phyloP scores from a whole-genome alignment of 2,888 invertebrate species.

The Chaetoderma sp. region DNA sequence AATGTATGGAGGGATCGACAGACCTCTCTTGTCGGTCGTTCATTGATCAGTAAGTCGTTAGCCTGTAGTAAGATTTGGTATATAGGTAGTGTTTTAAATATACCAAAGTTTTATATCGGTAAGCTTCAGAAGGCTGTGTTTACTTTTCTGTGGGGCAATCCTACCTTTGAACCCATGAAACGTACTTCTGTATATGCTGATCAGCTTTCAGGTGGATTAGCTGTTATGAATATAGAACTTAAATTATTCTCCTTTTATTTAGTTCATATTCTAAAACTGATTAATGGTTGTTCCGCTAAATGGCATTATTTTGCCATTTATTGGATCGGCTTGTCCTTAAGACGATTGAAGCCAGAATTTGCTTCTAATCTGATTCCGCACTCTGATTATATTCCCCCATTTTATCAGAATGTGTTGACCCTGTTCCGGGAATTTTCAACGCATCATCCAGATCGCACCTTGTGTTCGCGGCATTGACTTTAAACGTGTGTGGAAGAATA shows the following conservation, averaged over 20 bases:
- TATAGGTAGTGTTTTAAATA: not conserved
- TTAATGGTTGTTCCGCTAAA: conserved; percentile 7
- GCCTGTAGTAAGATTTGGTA: conserved; percentile 13
- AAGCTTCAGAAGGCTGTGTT: not conserved
- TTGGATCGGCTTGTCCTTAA: not conserved
- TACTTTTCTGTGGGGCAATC: not conserved
- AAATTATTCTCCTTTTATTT: not conserved
- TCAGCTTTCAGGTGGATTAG: not conserved
- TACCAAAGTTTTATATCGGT: not conserved
- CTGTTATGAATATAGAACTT: not conserved
- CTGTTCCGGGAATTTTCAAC: not conserved
- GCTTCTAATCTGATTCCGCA: not conserved
- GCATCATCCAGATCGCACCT: not conserved
- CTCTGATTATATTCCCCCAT: not conserved
- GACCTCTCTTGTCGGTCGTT: not conserved
- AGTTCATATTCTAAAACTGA: conserved; percentile 6
- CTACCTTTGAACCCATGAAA: conserved; percentile 1
- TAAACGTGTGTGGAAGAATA: not conserved
- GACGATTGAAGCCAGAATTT: not conserved
- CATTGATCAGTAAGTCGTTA: not conserved
- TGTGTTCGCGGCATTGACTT: not conserved
- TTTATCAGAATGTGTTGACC: not conserved
- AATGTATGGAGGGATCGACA: not conserved
- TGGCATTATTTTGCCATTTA: conserved; percentile 1
- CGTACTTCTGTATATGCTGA: conserved; percentile 2